These are phyloP conservation scores for Anguilla marmorata DNA, from an alignment of 2,797 vertebrate genomes.

Conservation along the genomic window DNA sequence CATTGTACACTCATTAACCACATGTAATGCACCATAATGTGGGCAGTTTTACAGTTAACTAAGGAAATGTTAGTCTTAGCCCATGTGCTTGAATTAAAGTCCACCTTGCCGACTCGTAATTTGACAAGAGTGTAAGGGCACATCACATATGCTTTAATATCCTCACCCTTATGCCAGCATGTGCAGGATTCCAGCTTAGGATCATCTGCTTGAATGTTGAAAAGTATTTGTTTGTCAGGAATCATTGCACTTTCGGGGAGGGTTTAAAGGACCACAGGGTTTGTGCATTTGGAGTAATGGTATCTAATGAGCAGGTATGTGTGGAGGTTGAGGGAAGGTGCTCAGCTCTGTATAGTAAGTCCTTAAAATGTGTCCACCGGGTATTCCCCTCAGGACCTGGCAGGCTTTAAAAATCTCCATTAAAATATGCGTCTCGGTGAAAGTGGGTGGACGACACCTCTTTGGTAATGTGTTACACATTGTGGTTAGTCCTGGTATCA, in stretches of 20 bases:
- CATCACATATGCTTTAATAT: not conserved
- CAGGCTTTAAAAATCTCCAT: not conserved
- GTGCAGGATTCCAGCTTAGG: not conserved
- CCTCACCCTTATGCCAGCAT: not conserved
- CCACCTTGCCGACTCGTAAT: not conserved
- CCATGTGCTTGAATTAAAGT: not conserved
- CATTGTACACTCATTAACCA: not conserved
- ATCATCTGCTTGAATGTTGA: not conserved
- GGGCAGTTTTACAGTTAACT: not conserved
- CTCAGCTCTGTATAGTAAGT: constrained; percentile 2
- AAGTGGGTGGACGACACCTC: not conserved
- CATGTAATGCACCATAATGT: not conserved
- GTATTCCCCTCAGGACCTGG: not conserved
- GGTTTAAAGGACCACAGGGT: not conserved
- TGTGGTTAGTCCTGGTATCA: not conserved
- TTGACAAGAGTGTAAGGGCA: not conserved
- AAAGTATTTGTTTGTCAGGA: constrained; percentile 4
- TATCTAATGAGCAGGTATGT: not conserved
- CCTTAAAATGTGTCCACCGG: not conserved
- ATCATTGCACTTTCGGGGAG: not conserved
- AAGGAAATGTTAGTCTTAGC: not conserved
- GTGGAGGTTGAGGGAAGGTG: constrained; percentile 4
- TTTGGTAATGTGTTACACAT: constrained; percentile 11
- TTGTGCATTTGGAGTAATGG: constrained; percentile 19
- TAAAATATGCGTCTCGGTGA: not conserved